Base-by-base conservation (phyloP, 1,140 invertebrate genomes). In the Bombyx mandarina region DNA sequence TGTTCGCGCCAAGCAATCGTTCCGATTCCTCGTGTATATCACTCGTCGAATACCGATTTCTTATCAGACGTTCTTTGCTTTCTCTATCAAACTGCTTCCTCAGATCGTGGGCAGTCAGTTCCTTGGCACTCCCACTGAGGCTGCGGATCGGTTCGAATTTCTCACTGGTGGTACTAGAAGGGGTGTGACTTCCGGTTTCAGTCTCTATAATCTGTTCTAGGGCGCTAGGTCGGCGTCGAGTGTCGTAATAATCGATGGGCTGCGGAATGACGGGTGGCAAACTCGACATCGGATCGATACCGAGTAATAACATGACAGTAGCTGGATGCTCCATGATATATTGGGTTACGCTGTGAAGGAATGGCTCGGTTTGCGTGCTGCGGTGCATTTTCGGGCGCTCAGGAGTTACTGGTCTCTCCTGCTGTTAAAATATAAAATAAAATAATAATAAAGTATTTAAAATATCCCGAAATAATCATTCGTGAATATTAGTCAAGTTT, bases 281-380 rank as follows among this genome's bases (percentile, higher is more conserved):
- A 52, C 72, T 82, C 7, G 75, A 70, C 75, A 86, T 79, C 2
- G 86, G 86, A 18, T 88, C 88, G 18, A 89, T 63, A 7, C 88
- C 88, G 2, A 88, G 65, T 0, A 89, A 69, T 4, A 89, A 69
- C 88, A 89, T 88, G 8, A 89, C 88, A 0, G 88, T 89, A 0
- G 82, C 85, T n/a, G 88, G 88, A 60, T 89, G 84, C 54, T 89
- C 86, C 62, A 88, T 73, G 45, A 89, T 89, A 57, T 89, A 89
- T 57, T 88, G 88, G 6, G 88, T 88, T 9, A 89, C 79, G 53
- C 74, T 76, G 54, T 88, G 86, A 6, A 89, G 72, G 61, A 88
- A 83, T 43, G 82, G 85, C 56, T 89, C 88, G 3, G 88, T 89
- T 66, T 89, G 88, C 22, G 86, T 89, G 56, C 79, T 71, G 45